A percentile compares a stretch with the other conserved stretches of the same genome.
Evolutionary conservation across 2,888 invertebrate species (phyloP).

Genomic region (Hemithea aestivaria): DNA sequence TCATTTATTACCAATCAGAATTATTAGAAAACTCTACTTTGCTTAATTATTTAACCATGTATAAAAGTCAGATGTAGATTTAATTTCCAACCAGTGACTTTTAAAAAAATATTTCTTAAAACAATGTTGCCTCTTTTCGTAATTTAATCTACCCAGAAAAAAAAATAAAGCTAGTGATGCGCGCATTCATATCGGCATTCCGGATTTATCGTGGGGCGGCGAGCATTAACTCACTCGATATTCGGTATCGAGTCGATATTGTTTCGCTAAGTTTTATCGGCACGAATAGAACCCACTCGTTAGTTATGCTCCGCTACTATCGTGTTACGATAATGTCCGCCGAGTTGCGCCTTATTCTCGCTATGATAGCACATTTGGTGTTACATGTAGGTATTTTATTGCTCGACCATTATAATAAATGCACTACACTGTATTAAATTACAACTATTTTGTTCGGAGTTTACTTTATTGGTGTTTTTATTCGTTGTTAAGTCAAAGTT

Average conservation of each 20-base stretch:
- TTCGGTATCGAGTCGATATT: conserved; percentile 66
- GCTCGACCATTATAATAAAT: conserved; percentile 26
- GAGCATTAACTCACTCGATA: conserved; percentile 56
- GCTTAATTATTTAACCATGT: too few relatives aligned
- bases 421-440: conserved; percentile 15
- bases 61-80: too few relatives aligned
- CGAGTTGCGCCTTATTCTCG: conserved; percentile 36
- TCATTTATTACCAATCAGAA: too few relatives aligned
- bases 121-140: conserved; percentile 6
- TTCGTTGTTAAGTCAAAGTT: conserved; percentile 8
- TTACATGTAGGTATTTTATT: conserved; percentile 28
- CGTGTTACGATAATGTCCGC: conserved; percentile 61
- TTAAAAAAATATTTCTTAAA: too few relatives aligned
- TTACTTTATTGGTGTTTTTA: conserved; percentile 17
- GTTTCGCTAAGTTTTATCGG: conserved; percentile 62
- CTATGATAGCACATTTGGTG: conserved; percentile 30
- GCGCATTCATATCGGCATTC: conserved; percentile 28
- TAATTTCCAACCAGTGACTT: neutral
- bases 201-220: conserved; percentile 38
- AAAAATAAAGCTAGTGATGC: conserved; percentile 26
- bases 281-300: conserved; percentile 53
- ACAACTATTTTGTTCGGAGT: conserved; percentile 17
- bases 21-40: too few relatives aligned
- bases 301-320: conserved; percentile 61
- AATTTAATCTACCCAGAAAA: conserved; percentile 21